A percentile compares a stretch with the other conserved stretches of the same genome.
These are phyloP conservation scores for Melanerpes formicivorus DNA, from an alignment of 2,113 vertebrate genomes.

Conservation along the genomic window DNA sequence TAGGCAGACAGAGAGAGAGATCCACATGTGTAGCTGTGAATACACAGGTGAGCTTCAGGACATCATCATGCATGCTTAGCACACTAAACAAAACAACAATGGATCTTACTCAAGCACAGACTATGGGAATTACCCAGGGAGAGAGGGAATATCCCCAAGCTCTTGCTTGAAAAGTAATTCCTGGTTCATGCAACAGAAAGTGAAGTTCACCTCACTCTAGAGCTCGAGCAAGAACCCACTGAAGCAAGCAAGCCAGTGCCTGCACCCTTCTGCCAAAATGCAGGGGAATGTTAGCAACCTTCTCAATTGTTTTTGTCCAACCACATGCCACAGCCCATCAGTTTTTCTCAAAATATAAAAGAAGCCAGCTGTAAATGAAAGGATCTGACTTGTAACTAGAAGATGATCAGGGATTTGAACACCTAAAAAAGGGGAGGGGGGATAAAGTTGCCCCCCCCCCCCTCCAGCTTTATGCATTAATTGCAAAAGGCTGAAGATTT, in stretches of 20 bases:
- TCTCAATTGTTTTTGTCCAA: neutral
- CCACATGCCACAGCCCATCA: rapidly evolving
- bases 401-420: neutral
- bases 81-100: neutral
- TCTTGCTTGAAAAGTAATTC: neutral
- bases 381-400: neutral
- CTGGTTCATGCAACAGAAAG: neutral
- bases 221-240: neutral
- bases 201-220: neutral
- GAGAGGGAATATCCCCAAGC: rapidly evolving
- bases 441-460: neutral
- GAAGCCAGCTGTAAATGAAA: neutral
- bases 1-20: neutral
- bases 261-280: neutral
- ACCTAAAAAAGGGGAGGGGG: neutral
- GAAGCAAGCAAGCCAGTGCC: neutral
- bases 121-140: neutral
- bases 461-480: neutral
- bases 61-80: neutral
- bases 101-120: neutral
- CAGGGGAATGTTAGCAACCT: neutral
- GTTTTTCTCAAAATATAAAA: neutral
- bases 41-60: neutral
- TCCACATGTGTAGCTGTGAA: neutral
- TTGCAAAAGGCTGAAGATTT: neutral